Evolutionary conservation across 53 echinoderm and acorn worm genomes (phyloP).

Genomic region (Temnopleurus reevesii): DNA sequence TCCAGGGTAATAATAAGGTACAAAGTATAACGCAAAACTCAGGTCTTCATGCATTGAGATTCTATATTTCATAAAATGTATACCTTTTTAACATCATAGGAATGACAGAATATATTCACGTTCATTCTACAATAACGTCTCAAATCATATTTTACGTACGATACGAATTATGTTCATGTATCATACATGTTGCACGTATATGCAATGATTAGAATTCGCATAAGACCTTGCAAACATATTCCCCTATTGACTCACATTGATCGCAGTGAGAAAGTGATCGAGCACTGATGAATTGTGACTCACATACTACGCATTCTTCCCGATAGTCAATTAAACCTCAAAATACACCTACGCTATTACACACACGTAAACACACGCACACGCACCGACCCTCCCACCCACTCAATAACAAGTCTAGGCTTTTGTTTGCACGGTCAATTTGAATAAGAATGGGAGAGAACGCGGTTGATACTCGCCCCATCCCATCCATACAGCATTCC

Average conservation of each 20-base stretch:
- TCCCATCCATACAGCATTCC: slow-evolving; percentile 11
- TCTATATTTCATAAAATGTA: too few species aligned
- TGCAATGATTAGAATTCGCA: too few species aligned
- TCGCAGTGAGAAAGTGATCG: background rate
- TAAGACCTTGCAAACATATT: background rate
- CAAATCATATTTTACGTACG: too few species aligned
- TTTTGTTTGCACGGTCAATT: slow-evolving; percentile 45
- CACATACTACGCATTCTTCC: slow-evolving; percentile 12
- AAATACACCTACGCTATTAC: background rate
- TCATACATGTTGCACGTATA: too few species aligned
- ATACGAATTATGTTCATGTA: too few species aligned
- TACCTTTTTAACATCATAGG: too few species aligned
- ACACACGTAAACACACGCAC: background rate
- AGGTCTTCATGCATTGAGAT: too few species aligned
- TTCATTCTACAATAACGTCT: too few species aligned
- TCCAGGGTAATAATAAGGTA: too few species aligned
- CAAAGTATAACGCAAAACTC: too few species aligned
- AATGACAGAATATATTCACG: too few species aligned
- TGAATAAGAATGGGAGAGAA: slow-evolving; percentile 47
- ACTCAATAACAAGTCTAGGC: slow-evolving; percentile 5
- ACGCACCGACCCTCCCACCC: background rate
- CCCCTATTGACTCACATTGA: background rate
- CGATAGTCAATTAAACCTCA: background rate
- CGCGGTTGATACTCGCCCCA: slow-evolving; percentile 46
- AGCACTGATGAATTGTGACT: background rate